phyloP scores from a whole-genome alignment of 2,113 vertebrate genomes.

The Pristiophorus japonicus region DNA sequence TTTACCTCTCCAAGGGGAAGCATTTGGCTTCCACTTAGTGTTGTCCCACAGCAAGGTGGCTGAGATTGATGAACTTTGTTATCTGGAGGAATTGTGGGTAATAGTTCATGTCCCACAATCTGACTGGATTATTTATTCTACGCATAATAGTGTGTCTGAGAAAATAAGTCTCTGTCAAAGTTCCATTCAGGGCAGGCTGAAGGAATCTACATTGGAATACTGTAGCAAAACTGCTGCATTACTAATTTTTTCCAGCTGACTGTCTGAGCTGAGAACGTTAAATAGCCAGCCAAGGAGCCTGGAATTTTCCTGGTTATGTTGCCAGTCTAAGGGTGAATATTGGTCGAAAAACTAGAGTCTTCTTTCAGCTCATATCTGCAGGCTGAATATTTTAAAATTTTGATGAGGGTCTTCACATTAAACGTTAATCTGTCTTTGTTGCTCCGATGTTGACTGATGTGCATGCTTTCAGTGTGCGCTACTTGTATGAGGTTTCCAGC shows the following conservation, averaged over 20 bases:
- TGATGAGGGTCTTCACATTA: background rate
- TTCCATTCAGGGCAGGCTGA: background rate
- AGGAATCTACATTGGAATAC: background rate
- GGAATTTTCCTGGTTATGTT: background rate
- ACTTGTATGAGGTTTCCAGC: background rate
- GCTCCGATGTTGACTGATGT: background rate
- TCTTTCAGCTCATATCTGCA: background rate
- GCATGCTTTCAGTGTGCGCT: background rate
- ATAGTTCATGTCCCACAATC: background rate
- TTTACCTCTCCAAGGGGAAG: background rate
- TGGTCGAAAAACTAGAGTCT: background rate
- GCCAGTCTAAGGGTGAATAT: background rate
- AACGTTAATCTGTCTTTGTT: background rate
- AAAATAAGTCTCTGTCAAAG: background rate
- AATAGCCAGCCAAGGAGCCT: background rate
- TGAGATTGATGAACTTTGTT: background rate
- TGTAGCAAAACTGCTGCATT: background rate
- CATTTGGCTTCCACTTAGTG: background rate
- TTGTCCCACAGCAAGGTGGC: background rate
- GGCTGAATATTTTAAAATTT: constrained; percentile 13
- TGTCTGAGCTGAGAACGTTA: background rate
- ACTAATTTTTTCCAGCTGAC: background rate
- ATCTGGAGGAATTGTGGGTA: background rate
- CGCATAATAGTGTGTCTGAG: background rate
- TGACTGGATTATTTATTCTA: background rate